phyloP scores from a whole-genome alignment of 2,797 vertebrate genomes.

The Semaprochilodus insignis region DNA sequence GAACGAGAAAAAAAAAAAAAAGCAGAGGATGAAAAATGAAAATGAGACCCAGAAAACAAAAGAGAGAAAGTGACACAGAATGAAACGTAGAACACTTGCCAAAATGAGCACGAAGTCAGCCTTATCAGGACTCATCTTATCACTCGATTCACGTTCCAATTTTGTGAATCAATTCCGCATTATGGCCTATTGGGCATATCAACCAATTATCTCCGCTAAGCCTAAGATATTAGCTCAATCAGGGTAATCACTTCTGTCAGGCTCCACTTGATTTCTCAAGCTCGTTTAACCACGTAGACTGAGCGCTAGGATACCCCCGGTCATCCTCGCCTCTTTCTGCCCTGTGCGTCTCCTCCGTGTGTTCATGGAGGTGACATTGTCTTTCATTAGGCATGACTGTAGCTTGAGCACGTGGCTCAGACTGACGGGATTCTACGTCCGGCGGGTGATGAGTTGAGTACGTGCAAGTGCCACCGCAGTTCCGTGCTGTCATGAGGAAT shows the following conservation, averaged over 20 bases:
- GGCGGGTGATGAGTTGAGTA: not conserved
- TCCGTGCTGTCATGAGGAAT: not conserved
- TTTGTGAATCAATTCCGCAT: not conserved
- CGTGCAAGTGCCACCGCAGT: not conserved
- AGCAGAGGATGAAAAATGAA: not conserved
- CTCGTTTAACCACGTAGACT: not conserved
- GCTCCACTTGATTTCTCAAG: not conserved
- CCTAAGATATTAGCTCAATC: not conserved
- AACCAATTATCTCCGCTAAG: not conserved
- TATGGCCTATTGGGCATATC: not conserved
- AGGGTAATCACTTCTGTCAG: not conserved
- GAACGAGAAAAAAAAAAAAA: not conserved
- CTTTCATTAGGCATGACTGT: slow-evolving; percentile 49
- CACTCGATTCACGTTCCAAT: too few species aligned
- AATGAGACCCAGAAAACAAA: not conserved
- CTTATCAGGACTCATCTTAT: too few species aligned
- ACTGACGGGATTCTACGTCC: not conserved
- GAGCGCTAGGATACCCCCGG: not conserved
- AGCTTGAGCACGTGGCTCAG: slow-evolving; percentile 33
- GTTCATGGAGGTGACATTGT: slow-evolving; percentile 27
- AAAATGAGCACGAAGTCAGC: too few species aligned
- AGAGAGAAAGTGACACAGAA: too few species aligned
- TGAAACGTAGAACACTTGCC: too few species aligned
- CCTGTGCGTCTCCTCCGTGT: not conserved
- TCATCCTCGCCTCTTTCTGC: not conserved